Evolutionary conservation across 2,797 vertebrate species (phyloP).

Genomic region (Sebastolobus altivelis): DNA sequence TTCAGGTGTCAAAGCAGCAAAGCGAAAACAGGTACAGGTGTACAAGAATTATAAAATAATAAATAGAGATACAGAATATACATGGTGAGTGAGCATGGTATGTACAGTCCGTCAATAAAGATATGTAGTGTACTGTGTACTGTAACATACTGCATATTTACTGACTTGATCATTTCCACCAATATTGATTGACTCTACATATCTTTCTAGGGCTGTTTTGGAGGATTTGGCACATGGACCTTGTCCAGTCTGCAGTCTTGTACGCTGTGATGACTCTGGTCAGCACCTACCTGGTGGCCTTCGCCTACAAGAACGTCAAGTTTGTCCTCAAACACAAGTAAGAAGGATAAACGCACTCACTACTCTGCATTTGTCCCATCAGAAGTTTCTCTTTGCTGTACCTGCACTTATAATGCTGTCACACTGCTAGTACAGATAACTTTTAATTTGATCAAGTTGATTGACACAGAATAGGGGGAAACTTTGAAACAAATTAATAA

Average conservation of each 20-base stretch:
- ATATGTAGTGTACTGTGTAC: too few species aligned
- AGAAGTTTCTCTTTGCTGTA: not conserved
- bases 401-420: not conserved
- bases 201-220: constrained; percentile 92
- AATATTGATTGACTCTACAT: not conserved
- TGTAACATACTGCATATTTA: too few species aligned
- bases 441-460: not conserved
- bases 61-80: too few species aligned
- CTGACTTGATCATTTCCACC: not conserved
- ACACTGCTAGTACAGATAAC: not conserved
- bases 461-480: not conserved
- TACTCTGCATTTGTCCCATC: not conserved
- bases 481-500: not conserved
- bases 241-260: constrained; percentile 97
- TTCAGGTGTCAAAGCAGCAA: too few species aligned
- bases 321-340: constrained; percentile 99
- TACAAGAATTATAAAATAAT: too few species aligned
- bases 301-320: constrained; percentile 99
- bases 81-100: too few species aligned
- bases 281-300: constrained; percentile 97
- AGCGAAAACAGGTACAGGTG: too few species aligned
- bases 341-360: constrained; percentile 50
- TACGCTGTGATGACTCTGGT: constrained; percentile 97
- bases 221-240: constrained; percentile 99
- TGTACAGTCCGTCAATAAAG: too few species aligned